phyloP scores from a whole-genome alignment of 2,113 vertebrate species.

The Saccopteryx leptura region DNA sequence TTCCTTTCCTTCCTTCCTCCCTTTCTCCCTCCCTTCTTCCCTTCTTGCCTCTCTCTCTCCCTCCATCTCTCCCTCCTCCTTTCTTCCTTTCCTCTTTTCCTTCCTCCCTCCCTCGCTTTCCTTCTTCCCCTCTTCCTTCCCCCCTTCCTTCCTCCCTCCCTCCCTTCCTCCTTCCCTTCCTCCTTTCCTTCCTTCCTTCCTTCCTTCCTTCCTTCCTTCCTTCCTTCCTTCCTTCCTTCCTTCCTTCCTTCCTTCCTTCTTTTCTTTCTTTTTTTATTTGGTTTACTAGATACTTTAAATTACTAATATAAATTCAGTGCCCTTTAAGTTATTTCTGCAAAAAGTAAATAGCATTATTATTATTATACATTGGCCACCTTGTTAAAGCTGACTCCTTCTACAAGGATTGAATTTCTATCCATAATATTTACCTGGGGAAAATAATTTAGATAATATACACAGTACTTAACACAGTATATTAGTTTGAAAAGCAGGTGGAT shows the following conservation, averaged over 20 bases:
- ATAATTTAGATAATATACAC: slow-evolving; percentile 60
- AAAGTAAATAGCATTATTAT: slow-evolving; percentile 44
- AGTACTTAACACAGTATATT: slow-evolving; percentile 55
- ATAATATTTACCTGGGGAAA: slow-evolving; percentile 55
- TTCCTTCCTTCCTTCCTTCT: no score
- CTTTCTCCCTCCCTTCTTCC: no score
- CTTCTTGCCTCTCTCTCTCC: no score
- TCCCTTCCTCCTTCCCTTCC: no score
- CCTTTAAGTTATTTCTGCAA: slow-evolving; percentile 36
- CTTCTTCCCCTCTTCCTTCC: neutral
- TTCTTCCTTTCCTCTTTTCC: no score
- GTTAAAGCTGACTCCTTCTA: slow-evolving; percentile 36
- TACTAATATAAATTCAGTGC: slow-evolving; percentile 12
- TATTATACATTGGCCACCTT: slow-evolving; percentile 10
- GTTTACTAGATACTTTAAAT: slow-evolving; percentile 8
- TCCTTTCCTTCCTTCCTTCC: no score
- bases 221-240: accelerated
- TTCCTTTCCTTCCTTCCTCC: no score
- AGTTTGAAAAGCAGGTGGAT: slow-evolving; percentile 61
- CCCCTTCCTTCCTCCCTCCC: no score
- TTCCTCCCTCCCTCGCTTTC: neutral
- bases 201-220: neutral
- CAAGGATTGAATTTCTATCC: neutral
- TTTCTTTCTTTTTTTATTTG: neutral
- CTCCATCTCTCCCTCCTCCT: neutral